Evolutionary conservation across 1,140 invertebrate genomes (phyloP), one percentile per base, ranked within the genome.

Genomic region (Brevipalpus yothersi): DNA sequence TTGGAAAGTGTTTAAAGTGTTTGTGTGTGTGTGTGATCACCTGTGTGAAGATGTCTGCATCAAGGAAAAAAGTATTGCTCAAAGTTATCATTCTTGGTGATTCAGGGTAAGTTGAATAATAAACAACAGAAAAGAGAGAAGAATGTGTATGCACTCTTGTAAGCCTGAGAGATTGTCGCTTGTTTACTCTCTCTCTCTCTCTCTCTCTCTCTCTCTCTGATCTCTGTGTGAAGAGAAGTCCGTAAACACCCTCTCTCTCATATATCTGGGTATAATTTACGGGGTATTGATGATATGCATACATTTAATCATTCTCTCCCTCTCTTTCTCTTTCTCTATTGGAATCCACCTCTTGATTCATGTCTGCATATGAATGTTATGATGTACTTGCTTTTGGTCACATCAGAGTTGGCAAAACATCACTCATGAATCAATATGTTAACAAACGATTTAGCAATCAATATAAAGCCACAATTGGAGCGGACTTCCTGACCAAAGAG

Each of bases 351-450:
- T 19, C 51, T 19, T 54, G 45, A 53, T 43, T 51, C 21, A 12
- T 58, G 42, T 56, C 19, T 31, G 31, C 31, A 3, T 31, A 31
- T 31, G 31, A 31, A 31, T 31, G 31, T 45, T 21, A 43, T 40
- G 39, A 49, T 42, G 62, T 65, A 45, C 61, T 63, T 47, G 55
- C 31, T 31, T 31, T 31, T 31, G 31, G 31, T 2, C 5, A 3
- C 31, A 3, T 5, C 5, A 31, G 75, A 66, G 95, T 98, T 61
- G 95, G 95, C 7, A 99, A 99, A 74, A 99, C 95, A 59, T 97
- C 92, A n/a, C 75, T 99, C 9, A 98, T 99, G 95, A 99, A 99
- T 75, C 93, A 97, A 74, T 99, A 95, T 81, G 93, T 98, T 60
- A 97, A 94, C 76, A 95, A 95, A 72, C 94, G 96, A 74, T 99